Evolutionary conservation across 1,140 invertebrate species (phyloP), one percentile per base, ranked within the genome.

Genomic region (Zaprionus nigranus): DNA sequence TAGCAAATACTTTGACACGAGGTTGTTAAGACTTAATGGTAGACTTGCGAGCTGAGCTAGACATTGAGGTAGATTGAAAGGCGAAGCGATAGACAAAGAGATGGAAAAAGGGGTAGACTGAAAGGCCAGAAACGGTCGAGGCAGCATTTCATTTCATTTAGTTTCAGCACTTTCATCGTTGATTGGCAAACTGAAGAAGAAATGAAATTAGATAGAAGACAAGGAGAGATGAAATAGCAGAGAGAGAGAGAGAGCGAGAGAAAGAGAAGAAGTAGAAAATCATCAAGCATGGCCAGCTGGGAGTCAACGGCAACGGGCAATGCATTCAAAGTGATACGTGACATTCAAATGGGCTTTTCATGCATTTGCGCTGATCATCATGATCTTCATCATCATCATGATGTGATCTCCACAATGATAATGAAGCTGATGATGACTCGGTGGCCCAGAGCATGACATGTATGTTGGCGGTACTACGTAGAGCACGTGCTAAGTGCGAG

Each of bases 141-240:
- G 63, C 43, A 28, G 57, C 71, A 69, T 62, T 61, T 75, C 49
- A 68, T 74, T 69, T 56, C 30, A 58, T 62, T 61, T 63, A 36
- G 61, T 74, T 69, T 56, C 30, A 58, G 53, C 67, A 54, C 73
- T 75, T 75, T 75, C 73, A 75, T 70, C 67, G 53, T 57, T 62
- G 60, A 75, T 75, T 70, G 59, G 54, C 60, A 54, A 70, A 38
- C 49, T 38, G 43, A 59, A 51, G 13, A 60, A 38, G 58, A 38
- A 58, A 71, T 15, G 20, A 20, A 36, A 9, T 40, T 12, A 56
- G 22, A 26, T 6, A 49, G 26, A 58, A 53, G 34, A 12, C 22
- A 54, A 11, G 12, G 30, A 17, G 13, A 57, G 30, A 51, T 2
- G 28, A 30, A 30, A 30, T 30, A 7, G 28, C 7, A 30, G 2